A percentile compares a stretch with the other conserved stretches of the same genome.
These are phyloP conservation scores for Nipponacmea schrenckii DNA, from an alignment of 2,888 invertebrate genomes.

Conservation along the genomic window DNA sequence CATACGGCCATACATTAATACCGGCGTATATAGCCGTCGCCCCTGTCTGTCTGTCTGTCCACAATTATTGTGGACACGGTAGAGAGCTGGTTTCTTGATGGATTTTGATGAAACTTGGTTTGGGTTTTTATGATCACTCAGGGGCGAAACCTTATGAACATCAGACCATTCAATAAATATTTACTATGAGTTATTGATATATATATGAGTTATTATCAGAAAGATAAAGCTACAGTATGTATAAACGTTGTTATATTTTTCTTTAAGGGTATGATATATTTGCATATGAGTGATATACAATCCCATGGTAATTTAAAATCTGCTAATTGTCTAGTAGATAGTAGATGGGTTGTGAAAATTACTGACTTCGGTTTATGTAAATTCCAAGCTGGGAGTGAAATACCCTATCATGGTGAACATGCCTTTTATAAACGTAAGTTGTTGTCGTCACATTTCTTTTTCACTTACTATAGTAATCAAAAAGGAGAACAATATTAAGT, in stretches of 20 bases:
- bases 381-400: slow-evolving; percentile 34
- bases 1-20: too few relatives aligned
- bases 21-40: too few relatives aligned
- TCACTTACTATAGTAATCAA: background rate
- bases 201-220: too few relatives aligned
- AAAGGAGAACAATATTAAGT: background rate
- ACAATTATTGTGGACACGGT: too few relatives aligned
- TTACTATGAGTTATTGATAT: too few relatives aligned
- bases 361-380: slow-evolving; percentile 59
- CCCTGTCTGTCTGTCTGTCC: too few relatives aligned
- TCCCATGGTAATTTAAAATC: slow-evolving; percentile 61
- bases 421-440: slow-evolving; percentile 41
- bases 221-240: too few relatives aligned
- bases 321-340: slow-evolving; percentile 61
- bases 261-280: slow-evolving; percentile 59
- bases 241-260: background rate
- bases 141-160: too few relatives aligned
- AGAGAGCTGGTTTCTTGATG: too few relatives aligned
- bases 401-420: slow-evolving; percentile 37
- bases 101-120: too few relatives aligned
- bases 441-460: background rate
- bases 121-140: too few relatives aligned
- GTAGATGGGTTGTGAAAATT: slow-evolving; percentile 63
- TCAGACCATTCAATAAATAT: too few relatives aligned
- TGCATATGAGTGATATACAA: slow-evolving; percentile 55